Percentiles rank a stretch among this genome's conserved stretches.
Evolutionary conservation across 2,888 invertebrate species (phyloP).

Genomic region (Conops quadrifasciatus): DNA sequence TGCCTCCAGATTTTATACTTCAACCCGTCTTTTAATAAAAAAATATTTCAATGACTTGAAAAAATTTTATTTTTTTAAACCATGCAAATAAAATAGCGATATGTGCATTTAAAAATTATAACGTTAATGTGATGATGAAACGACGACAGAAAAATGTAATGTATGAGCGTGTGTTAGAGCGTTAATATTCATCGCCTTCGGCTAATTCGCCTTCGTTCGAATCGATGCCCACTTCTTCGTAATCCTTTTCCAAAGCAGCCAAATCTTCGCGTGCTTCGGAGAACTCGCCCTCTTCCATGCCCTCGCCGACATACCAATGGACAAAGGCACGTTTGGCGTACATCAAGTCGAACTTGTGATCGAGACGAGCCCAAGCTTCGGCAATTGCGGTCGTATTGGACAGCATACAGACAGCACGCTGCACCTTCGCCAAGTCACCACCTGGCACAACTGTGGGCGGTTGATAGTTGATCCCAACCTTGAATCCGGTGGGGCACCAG

Average conservation of each 20-base stretch:
- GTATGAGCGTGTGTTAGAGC: neutral
- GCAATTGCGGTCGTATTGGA: slow-evolving; percentile 97
- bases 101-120: too few species aligned
- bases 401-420: slow-evolving; percentile 95
- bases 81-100: too few species aligned
- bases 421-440: slow-evolving; percentile 91
- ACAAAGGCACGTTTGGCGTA: slow-evolving; percentile 96
- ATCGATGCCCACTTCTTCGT: slow-evolving; percentile 81
- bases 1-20: too few species aligned
- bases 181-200: slow-evolving; percentile 76
- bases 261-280: slow-evolving; percentile 88
- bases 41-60: too few species aligned
- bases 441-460: slow-evolving; percentile 91
- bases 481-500: slow-evolving; percentile 86
- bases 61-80: too few species aligned
- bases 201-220: slow-evolving; percentile 76
- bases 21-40: too few species aligned
- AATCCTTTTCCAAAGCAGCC: slow-evolving; percentile 81
- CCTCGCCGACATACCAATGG: slow-evolving; percentile 92
- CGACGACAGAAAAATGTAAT: neutral
- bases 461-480: slow-evolving; percentile 89
- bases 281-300: slow-evolving; percentile 89
- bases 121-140: too few species aligned
- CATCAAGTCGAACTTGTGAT: slow-evolving; percentile 96
- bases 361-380: slow-evolving; percentile 93